Conservation (phyloP, 1,140 invertebrate species). For the Macrosteles quadrilineatus region DNA sequence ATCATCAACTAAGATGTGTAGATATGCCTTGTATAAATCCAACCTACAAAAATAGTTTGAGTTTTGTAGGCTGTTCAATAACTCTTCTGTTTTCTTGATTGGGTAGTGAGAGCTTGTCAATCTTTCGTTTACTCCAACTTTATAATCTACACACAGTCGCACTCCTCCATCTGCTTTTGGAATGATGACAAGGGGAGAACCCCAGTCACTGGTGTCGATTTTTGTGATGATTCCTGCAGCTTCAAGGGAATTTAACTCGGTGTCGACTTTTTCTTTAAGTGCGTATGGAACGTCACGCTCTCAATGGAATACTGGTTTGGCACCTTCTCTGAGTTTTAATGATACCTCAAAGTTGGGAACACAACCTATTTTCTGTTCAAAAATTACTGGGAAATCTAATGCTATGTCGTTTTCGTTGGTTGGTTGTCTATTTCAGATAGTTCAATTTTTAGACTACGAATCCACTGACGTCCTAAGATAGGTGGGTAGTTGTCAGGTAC, state of each 20-base stretch:
- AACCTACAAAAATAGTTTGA: conserved; percentile 38
- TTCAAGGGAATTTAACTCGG: conserved; percentile 32
- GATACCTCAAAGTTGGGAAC: conserved; percentile 21
- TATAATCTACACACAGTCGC: conserved; percentile 54
- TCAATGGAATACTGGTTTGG: conserved; percentile 21
- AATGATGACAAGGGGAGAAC: conserved; percentile 48
- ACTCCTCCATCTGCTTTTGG: conserved; percentile 47
- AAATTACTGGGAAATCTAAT: conserved; percentile 24
- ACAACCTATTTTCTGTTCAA: conserved; percentile 38
- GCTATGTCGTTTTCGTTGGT: too few relatives aligned
- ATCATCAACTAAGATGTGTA: conserved; percentile 42
- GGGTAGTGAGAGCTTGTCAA: conserved; percentile 19
- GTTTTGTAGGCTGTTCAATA: conserved; percentile 27
- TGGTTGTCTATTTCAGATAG: conserved; percentile 5
- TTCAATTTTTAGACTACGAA: conserved; percentile 34
- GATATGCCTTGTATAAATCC: conserved; percentile 44
- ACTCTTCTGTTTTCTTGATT: conserved; percentile 26
- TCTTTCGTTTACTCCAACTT: conserved; percentile 42
- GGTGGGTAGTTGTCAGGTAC: too few relatives aligned
- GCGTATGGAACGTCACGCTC: conserved; percentile 34
- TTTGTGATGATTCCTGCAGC: conserved; percentile 41
- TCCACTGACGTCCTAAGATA: too few relatives aligned
- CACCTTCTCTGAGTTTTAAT: conserved; percentile 22
- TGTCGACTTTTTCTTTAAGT: conserved; percentile 29
- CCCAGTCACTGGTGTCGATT: conserved; percentile 45